phyloP scores from a whole-genome alignment of 2,888 invertebrate genomes.

The Cantharis nigra region DNA sequence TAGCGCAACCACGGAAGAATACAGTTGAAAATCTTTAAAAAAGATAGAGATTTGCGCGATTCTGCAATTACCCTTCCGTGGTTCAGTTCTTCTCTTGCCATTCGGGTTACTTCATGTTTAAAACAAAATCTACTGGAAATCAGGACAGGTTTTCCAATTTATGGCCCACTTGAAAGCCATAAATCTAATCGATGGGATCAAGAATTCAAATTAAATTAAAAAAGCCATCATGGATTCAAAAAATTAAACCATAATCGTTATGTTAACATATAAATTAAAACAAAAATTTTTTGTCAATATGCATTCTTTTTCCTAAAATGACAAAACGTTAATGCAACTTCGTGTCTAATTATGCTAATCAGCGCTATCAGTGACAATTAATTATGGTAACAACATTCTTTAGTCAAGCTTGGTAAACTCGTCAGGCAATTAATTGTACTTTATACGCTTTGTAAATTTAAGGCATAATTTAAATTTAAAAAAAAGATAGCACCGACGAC shows the following conservation, averaged over 20 bases:
- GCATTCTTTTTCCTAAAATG: slow-evolving; percentile 5
- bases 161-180: background rate
- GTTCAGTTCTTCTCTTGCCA: no score
- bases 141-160: background rate
- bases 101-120: no score
- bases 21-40: no score
- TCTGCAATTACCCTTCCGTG: no score
- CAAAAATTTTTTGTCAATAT: background rate
- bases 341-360: slow-evolving; percentile 32
- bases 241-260: background rate
- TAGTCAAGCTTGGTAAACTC: slow-evolving; percentile 30
- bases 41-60: no score
- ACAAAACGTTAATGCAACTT: slow-evolving; percentile 20
- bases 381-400: slow-evolving; percentile 44
- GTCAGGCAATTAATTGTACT: slow-evolving; percentile 40
- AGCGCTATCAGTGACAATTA: slow-evolving; percentile 43
- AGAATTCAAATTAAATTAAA: background rate
- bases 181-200: background rate
- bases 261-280: background rate
- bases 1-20: no score
- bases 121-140: background rate
- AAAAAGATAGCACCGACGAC: background rate
- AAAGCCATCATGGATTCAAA: background rate
- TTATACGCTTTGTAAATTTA: slow-evolving; percentile 32
- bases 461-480: slow-evolving; percentile 24